A percentile compares a stretch with the other conserved stretches of the same genome.
Evolutionary conservation across 2,888 invertebrate species (phyloP).

Genomic region (Desoria tigrina): DNA sequence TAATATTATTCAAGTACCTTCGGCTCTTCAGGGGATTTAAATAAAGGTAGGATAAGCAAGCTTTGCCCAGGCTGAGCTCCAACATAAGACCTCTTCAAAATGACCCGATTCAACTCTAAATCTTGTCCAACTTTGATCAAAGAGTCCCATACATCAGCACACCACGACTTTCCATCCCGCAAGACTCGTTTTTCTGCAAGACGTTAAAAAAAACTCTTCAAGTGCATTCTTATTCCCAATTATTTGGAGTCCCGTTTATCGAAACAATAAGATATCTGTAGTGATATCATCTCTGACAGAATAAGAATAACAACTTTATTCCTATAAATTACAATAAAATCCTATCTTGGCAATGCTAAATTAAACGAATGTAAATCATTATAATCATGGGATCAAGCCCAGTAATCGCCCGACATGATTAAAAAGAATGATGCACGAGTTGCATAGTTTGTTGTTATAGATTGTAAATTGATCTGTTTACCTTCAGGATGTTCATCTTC

Average conservation of each 20-base stretch:
- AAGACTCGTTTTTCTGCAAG: conserved; percentile 49
- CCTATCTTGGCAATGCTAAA: too few relatives aligned
- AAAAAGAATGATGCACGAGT: too few relatives aligned
- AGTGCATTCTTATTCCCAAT: not conserved
- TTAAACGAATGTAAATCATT: too few relatives aligned
- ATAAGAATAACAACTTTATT: too few relatives aligned
- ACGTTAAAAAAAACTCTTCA: conserved; percentile 17
- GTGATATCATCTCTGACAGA: too few relatives aligned
- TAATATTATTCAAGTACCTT: conserved; percentile 36
- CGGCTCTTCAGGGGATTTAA: conserved; percentile 49
- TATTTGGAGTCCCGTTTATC: too few relatives aligned
- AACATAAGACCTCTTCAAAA: conserved; percentile 50
- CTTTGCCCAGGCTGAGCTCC: conserved; percentile 53
- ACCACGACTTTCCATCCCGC: conserved; percentile 52
- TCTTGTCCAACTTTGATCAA: conserved; percentile 49
- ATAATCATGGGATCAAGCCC: too few relatives aligned
- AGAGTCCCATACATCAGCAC: conserved; percentile 52
- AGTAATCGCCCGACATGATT: too few relatives aligned
- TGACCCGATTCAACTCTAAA: conserved; percentile 47
- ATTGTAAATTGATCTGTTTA: conserved; percentile 20
- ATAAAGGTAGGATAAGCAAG: conserved; percentile 50
- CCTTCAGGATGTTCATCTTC: conserved; percentile 48
- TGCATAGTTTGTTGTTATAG: too few relatives aligned
- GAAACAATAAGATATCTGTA: too few relatives aligned
- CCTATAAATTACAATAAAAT: too few relatives aligned